Base-by-base conservation (phyloP, 2,113 vertebrate species). In the Neotragus moschatus region DNA sequence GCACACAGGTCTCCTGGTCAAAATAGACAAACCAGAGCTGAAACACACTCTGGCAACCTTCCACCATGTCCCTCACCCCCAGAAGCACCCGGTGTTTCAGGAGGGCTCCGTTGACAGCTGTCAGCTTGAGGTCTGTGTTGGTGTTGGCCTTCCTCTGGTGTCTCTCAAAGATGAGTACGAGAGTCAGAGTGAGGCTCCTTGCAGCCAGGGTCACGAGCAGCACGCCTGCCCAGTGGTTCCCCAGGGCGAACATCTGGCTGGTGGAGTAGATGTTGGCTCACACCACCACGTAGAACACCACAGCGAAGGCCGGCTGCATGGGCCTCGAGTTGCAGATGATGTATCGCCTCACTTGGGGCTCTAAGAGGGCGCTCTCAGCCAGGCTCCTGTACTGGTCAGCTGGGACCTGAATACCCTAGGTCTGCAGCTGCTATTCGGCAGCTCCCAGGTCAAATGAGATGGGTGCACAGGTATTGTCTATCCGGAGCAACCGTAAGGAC, bases 181-280 rank as follows among this genome's bases (percentile, higher is more conserved):
- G 60, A 2, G 80, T 91, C 0, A 97, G 73, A 0, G 99, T 99
- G 77, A 98, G 45, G 11, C 75, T 96, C 2, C 98, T 55, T 0
- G 99, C 98, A 0, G 96, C 97, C 88, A 99, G 56, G 1, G 99
- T 99, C 53, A 99, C 98, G 5, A 99, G 97, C 66, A 99, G 89
- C 0, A 98, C 88, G 0, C 96, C 95, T 13, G 96, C 98, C 99
- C 99, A 99, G 95, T 92, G 98, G 15, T 15, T 97, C 2, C 98
- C 98, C 0, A 98, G 87, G 79, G 98, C 95, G 2, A 98, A 98
- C 87, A 99, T 96, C 95, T 98, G 98, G 86, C 98, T 96, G 2
- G 98, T 99, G 58, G 98, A 98, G 97, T 99, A 99, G 90, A 99
- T 98, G 85, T 99, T 99, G 96, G 98, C 96, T 99, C 99, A 99